phyloP scores from a whole-genome alignment of 2,113 vertebrate species.

The Corythoichthys haematopterus region DNA sequence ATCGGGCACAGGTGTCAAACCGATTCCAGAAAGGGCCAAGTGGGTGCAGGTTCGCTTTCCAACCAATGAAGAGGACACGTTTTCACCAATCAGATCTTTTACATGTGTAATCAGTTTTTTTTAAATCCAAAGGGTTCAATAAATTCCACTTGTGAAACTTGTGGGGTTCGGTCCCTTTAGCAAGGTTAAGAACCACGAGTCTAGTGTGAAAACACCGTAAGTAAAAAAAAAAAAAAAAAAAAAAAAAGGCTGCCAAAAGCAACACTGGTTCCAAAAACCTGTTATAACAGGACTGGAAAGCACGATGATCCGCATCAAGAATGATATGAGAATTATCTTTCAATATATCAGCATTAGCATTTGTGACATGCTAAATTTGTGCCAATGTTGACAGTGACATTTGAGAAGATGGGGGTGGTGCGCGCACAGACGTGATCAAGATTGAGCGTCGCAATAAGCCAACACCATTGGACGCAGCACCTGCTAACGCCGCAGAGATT shows the following conservation, averaged over 20 bases:
- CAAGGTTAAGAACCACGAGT: no score
- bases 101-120: no score
- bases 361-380: slow-evolving; percentile 52
- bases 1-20: no score
- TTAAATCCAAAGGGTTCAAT: no score
- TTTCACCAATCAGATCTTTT: no score
- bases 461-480: slow-evolving; percentile 52
- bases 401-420: slow-evolving; percentile 21
- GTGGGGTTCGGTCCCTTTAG: no score
- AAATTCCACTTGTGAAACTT: no score
- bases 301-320: slow-evolving; percentile 57
- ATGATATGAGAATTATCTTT: slow-evolving; percentile 39
- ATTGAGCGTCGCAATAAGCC: slow-evolving; percentile 61
- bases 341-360: slow-evolving; percentile 51
- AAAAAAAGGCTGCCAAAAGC: slow-evolving; percentile 5
- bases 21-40: no score
- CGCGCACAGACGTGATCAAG: slow-evolving; percentile 47
- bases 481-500: slow-evolving; percentile 52
- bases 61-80: no score
- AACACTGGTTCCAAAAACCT: background rate
- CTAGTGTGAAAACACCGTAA: no score
- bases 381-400: slow-evolving; percentile 36
- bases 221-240: no score
- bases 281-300: slow-evolving; percentile 8
- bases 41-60: no score